Evolutionary conservation across 2,888 invertebrate genomes (phyloP).

Genomic region (Hipparchia semele): DNA sequence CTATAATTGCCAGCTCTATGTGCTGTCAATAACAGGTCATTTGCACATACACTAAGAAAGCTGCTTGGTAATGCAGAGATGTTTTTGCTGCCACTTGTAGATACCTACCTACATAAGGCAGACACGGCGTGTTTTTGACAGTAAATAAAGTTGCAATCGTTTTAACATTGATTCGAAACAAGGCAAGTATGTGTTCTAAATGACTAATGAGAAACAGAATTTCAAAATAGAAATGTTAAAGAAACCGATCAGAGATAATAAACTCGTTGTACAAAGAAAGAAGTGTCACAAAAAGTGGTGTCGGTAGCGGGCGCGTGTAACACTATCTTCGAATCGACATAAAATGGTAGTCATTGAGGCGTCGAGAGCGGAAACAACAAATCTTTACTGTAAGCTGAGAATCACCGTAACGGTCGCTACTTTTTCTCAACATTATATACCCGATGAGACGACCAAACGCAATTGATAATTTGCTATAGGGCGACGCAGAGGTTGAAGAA

Average conservation of each 20-base stretch:
- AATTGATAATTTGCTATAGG: conserved; percentile 68
- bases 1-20: too few relatives aligned
- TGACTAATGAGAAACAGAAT: conserved; percentile 56
- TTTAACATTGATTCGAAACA: too few relatives aligned
- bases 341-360: conserved; percentile 81
- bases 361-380: conserved; percentile 80
- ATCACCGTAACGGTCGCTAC: conserved; percentile 65
- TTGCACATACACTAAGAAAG: too few relatives aligned
- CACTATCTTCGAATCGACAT: conserved; percentile 81
- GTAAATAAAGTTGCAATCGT: too few relatives aligned
- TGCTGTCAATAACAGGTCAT: too few relatives aligned
- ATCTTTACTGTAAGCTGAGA: conserved; percentile 74
- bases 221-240: conserved; percentile 52
- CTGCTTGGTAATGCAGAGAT: too few relatives aligned
- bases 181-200: conserved; percentile 23
- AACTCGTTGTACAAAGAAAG: conserved; percentile 75
- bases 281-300: conserved; percentile 78
- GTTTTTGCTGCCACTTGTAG: too few relatives aligned
- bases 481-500: conserved; percentile 58
- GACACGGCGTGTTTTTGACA: too few relatives aligned
- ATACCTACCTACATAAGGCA: too few relatives aligned
- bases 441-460: conserved; percentile 44
- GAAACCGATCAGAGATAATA: conserved; percentile 71
- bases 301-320: conserved; percentile 80
- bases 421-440: conserved; percentile 61